Evolutionary conservation across 2,113 vertebrate species (phyloP), one percentile per base, ranked within the genome.

Genomic region (Heterotis niloticus): DNA sequence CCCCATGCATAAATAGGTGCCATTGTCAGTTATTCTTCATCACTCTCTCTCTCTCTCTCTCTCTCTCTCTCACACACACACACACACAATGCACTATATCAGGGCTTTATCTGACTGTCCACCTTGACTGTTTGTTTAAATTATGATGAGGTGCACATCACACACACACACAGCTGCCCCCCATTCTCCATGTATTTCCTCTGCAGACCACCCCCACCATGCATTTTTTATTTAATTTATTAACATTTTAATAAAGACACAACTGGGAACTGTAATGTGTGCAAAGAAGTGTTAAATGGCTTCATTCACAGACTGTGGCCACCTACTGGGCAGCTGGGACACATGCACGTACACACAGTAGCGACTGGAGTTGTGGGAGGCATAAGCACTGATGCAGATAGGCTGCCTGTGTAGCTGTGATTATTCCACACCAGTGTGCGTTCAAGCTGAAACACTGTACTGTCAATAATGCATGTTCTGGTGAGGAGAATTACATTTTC

Each of bases 271-370:
- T 54, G 24, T 69, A 60, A 69, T 34, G 66, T 34, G 66, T 59
- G 64, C 77, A 70, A 23, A 28, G 76, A 20, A 57, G 77, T 78
- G 77, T 78, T 78, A 78, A 78, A 69, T 34, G 59, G 77, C 44
- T 69, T 78, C 65, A 59, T 57, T 78, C 65, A 20, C 23, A 20
- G 20, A 24, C 65, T 28, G 64, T 11, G 12, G 12, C 11, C 29
- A 51, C 26, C 4, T 26, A 24, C 26, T 14, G 17, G n/a, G 16
- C 75, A 65, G 75, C 75, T 76, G 62, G 75, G 75, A 29, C 34
- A 44, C 34, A 44, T 44, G 34, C 7, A 7, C 34, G 34, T 44
- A 44, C 34, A 44, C 34, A 44, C 34, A 44, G 5, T 5, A 23
- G n/a, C n/a, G 14, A 62, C 14, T 62, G 14, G 20, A 17, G 60